Evolutionary conservation across 2,888 invertebrate genomes (phyloP).

Genomic region (Campopleginae sp.): DNA sequence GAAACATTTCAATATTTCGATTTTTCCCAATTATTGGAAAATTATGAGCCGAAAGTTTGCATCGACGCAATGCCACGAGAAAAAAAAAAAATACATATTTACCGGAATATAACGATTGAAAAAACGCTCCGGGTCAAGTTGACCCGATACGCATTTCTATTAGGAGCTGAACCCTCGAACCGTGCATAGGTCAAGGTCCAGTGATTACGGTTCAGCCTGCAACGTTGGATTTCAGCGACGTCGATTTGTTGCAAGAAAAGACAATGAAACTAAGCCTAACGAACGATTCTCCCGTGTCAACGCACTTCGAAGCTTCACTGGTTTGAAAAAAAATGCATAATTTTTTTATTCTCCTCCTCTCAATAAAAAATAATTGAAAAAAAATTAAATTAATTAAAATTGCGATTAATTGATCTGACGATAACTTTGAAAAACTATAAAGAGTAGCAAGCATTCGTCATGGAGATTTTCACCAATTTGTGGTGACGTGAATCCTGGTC

Average conservation of each 20-base stretch:
- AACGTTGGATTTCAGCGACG: constrained; percentile 88
- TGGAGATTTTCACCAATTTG: constrained; percentile 75
- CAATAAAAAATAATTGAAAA: neutral
- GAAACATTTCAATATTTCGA: neutral
- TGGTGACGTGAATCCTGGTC: constrained; percentile 79
- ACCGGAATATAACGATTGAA: no score
- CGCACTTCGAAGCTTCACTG: constrained; percentile 86
- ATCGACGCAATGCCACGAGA: no score
- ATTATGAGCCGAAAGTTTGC: no score
- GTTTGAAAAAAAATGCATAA: constrained; percentile 61
- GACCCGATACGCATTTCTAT: no score
- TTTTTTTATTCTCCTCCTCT: constrained; percentile 3
- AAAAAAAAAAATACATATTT: no score
- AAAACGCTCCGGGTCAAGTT: no score
- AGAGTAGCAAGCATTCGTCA: constrained; percentile 70
- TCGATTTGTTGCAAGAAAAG: constrained; percentile 86
- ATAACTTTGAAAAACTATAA: constrained; percentile 19
- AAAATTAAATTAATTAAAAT: neutral
- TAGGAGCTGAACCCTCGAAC: no score
- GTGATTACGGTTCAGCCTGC: constrained; percentile 87
- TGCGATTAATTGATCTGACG: neutral
- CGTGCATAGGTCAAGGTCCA: constrained; percentile 88
- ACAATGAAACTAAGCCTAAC: constrained; percentile 86
- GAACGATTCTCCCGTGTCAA: constrained; percentile 90
- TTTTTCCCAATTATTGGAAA: no score